Evolutionary conservation across 1,140 invertebrate genomes (phyloP).

Genomic region (Apis dorsata): DNA sequence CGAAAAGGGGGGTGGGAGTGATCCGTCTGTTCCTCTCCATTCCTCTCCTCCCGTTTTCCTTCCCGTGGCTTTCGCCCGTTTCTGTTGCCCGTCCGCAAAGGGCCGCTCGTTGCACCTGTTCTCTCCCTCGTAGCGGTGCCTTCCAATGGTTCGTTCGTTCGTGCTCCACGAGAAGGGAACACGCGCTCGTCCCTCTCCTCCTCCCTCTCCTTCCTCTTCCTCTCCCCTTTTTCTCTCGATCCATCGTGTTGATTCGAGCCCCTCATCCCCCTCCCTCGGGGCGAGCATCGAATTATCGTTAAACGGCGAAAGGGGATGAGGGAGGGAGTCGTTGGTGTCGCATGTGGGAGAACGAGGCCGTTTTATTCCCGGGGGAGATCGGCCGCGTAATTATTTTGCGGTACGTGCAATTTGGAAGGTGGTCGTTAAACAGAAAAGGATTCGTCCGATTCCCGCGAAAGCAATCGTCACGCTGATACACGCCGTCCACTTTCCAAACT

Average conservation of each 20-base stretch:
- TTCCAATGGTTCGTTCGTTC: not conserved
- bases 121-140: conserved; percentile 25
- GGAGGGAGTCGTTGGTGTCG: not conserved
- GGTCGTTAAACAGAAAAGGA: conserved; percentile 6
- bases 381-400: conserved; percentile 31
- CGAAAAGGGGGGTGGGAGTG: conserved; percentile 44
- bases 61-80: not conserved
- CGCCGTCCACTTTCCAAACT: not conserved
- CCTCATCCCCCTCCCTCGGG: conserved; percentile 5
- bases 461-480: conserved; percentile 5
- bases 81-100: conserved; percentile 28
- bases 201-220: conserved; percentile 25
- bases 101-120: conserved; percentile 47
- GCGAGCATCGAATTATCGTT: conserved; percentile 52
- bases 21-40: conserved; percentile 21
- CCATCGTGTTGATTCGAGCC: conserved; percentile 37
- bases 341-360: not conserved
- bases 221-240: conserved; percentile 39
- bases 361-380: not conserved
- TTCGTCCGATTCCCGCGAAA: not conserved
- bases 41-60: not conserved
- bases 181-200: conserved; percentile 11
- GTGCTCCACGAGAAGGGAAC: not conserved
- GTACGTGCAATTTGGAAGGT: conserved; percentile 22
- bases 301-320: conserved; percentile 22